phyloP scores from a whole-genome alignment of 2,797 vertebrate genomes.

The Sebastes itinus region DNA sequence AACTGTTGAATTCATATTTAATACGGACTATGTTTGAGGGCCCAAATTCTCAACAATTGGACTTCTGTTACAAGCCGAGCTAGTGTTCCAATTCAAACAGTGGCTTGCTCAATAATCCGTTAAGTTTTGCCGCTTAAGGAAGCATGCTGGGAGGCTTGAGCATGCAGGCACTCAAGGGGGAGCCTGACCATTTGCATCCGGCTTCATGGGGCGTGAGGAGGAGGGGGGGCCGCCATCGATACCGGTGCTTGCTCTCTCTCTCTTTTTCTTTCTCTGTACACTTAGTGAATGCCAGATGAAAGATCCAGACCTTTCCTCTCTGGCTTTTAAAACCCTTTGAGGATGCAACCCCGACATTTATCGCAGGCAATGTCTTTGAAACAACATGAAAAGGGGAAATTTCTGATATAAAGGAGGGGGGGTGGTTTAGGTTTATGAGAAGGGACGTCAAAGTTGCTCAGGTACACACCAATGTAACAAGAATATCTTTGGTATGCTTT shows the following conservation, averaged over 20 bases:
- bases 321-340: slow-evolving; percentile 67
- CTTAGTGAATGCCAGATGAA: slow-evolving; percentile 67
- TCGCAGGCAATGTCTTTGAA: slow-evolving; percentile 68
- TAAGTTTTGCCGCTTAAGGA: slow-evolving; percentile 2
- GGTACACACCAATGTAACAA: not conserved
- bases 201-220: slow-evolving; percentile 6
- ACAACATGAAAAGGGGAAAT: slow-evolving; percentile 65
- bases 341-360: slow-evolving; percentile 68
- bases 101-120: slow-evolving; percentile 16
- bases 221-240: slow-evolving; percentile 37
- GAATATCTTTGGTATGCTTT: not conserved
- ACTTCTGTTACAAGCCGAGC: not conserved
- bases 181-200: slow-evolving; percentile 54
- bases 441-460: not conserved
- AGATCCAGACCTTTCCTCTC: slow-evolving; percentile 66
- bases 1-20: not conserved
- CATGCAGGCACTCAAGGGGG: slow-evolving; percentile 18
- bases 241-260: slow-evolving; percentile 38
- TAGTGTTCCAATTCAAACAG: slow-evolving; percentile 17
- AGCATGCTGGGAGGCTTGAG: slow-evolving; percentile 12
- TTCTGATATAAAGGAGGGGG: slow-evolving; percentile 16
- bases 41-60: not conserved
- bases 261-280: slow-evolving; percentile 58
- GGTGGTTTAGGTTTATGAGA: slow-evolving; percentile 17
- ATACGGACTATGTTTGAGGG: not conserved